Base-by-base conservation (phyloP, 1,140 invertebrate genomes). In the Euwallacea fornicatus region DNA sequence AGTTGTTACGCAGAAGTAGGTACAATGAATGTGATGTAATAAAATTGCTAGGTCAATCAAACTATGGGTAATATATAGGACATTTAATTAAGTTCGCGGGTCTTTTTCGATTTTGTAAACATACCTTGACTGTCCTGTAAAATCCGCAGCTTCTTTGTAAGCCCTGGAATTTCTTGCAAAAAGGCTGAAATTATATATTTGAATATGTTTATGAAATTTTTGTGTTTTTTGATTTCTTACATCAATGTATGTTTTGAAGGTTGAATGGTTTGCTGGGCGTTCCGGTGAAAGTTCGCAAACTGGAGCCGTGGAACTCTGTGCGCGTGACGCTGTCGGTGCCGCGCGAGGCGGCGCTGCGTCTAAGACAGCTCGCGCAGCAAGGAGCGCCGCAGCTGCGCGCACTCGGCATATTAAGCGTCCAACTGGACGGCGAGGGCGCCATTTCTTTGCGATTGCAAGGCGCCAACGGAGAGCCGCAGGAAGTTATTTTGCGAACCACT, bases 291-390 rank as follows among this genome's bases (percentile, higher is more conserved):
- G 82, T 83, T 61, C 87, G 88, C 75, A 93, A 98, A 87, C 92
- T 98, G 85, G 96, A 98, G 88, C 96, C 96, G 87, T 98, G 95
- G 95, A 97, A 98, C 85, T 96, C 94, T 79, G 96, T 98, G 75
- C 90, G 94, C 83, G 95, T 98, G 81, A 98, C 95, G 83, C 93
- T 98, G 85, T 95, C 94, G 79, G 94, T 98, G 84, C 95, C 96
- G 75, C 89, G 91, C 81, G 96, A 97, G 83, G 96, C 96, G 79
- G 96, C 96, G 76, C 83, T 91, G 76, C 88, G 93, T 76, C 85
- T 98, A 78, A 88, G 94, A 78, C 92, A 94, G 81, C 85, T 98
- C 78, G 96, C 96, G 70, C 90, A 93, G 80, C 91, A 93, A 81
- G 94, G 95, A 74, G 94, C 93, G 80, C 85, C 90, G 67, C 91